Conservation (phyloP, 2,888 invertebrate species). For the Pediacus dermestoides region DNA sequence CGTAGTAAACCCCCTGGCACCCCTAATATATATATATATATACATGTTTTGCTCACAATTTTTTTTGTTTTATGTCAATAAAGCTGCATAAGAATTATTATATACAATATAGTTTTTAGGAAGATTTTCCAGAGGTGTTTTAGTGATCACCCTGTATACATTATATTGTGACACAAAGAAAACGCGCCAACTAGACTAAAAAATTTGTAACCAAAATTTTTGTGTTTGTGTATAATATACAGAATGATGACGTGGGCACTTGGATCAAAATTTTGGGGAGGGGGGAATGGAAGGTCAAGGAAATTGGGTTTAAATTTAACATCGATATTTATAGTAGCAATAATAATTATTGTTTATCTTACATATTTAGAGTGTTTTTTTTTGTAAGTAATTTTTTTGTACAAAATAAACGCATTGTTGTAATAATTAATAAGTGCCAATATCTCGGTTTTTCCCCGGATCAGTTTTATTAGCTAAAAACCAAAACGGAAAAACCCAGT, state of each 20-base stretch:
- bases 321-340: constrained; percentile 32
- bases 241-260: constrained; percentile 5
- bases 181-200: constrained; percentile 8
- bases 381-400: constrained; percentile 31
- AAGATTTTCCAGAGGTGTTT: constrained; percentile 24
- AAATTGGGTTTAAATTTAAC: constrained; percentile 30
- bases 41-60: constrained; percentile 12
- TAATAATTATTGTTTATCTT: constrained; percentile 37
- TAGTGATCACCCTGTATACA: too few species aligned
- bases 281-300: too few species aligned
- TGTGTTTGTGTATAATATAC: too few species aligned
- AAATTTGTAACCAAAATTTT: constrained; percentile 11
- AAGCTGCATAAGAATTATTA: constrained; percentile 23
- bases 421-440: constrained; percentile 36
- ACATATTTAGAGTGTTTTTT: constrained; percentile 25
- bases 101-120: constrained; percentile 25
- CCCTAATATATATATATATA: too few species aligned
- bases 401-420: constrained; percentile 37
- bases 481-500: constrained; percentile 28
- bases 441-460: constrained; percentile 21
- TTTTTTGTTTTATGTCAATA: constrained; percentile 16
- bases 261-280: constrained; percentile 7
- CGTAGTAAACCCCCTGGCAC: too few species aligned
- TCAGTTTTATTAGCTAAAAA: constrained; percentile 5
- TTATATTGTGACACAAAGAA: constrained; percentile 17